Percentiles rank a stretch among this genome's conserved stretches.
Evolutionary conservation across 1,140 invertebrate genomes (phyloP).

Genomic region (Globodera rostochiensis): DNA sequence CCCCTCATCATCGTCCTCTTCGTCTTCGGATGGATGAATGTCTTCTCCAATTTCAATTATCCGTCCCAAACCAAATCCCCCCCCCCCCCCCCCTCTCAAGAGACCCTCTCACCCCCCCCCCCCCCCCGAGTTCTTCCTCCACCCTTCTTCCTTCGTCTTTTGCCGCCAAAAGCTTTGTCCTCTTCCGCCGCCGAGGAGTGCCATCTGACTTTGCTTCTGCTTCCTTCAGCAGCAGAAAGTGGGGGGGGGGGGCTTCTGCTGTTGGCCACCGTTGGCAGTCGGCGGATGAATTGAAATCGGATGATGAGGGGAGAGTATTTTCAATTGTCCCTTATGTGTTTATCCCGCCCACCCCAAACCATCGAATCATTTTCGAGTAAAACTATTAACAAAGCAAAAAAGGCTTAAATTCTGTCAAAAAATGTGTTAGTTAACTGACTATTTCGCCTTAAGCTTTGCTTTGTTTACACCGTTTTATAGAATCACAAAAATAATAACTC

Average conservation of each 20-base stretch:
- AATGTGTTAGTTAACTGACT: too few relatives aligned
- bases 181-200: background rate
- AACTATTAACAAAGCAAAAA: too few relatives aligned
- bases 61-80: background rate
- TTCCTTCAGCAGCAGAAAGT: background rate
- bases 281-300: conserved; percentile 1
- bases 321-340: background rate
- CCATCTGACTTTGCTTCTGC: background rate
- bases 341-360: background rate
- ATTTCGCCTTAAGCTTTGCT: too few relatives aligned
- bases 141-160: background rate
- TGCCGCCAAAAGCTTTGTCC: conserved; percentile 2
- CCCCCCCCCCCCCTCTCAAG: too few relatives aligned
- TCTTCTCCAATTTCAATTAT: conserved; percentile 3
- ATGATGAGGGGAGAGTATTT: background rate
- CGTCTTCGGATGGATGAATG: background rate
- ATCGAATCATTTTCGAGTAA: too few relatives aligned
- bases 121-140: background rate
- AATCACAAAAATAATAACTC: too few relatives aligned
- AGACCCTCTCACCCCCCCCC: too few relatives aligned
- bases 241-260: background rate
- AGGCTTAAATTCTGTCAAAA: too few relatives aligned
- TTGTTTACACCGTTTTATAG: too few relatives aligned
- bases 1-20: background rate
- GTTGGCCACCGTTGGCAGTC: background rate